Percentiles rank a stretch among this genome's conserved stretches.
These are phyloP conservation scores for Thamnophis sirtalis DNA, from an alignment of 2,113 vertebrate genomes.

Conservation along the genomic window DNA sequence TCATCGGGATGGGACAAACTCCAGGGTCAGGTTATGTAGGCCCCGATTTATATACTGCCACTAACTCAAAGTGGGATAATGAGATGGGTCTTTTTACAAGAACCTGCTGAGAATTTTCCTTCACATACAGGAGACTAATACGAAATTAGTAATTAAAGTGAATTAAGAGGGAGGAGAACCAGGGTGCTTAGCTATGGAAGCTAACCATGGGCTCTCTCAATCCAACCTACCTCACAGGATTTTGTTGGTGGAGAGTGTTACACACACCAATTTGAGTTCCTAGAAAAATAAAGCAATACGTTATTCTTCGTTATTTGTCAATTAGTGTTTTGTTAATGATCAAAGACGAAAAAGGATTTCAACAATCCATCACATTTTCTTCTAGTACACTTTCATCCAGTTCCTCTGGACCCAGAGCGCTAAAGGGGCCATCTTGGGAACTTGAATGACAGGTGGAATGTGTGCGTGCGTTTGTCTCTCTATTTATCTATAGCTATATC, in stretches of 20 bases:
- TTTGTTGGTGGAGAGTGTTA: not conserved
- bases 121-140: not conserved
- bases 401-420: not conserved
- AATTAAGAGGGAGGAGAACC: not conserved
- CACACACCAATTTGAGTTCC: not conserved
- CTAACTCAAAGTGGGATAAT: not conserved
- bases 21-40: not conserved
- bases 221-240: not conserved
- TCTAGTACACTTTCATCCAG: not conserved
- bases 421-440: not conserved
- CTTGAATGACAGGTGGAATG: not conserved
- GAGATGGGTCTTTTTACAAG: not conserved
- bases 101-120: not conserved
- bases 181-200: not conserved
- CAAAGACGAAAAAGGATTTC: conserved; percentile 2
- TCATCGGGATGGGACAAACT: not conserved
- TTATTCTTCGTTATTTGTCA: not conserved
- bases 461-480: too few relatives aligned
- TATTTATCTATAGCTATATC: too few relatives aligned
- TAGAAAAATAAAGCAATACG: not conserved
- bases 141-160: not conserved
- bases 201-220: not conserved
- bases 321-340: not conserved
- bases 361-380: not conserved
- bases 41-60: not conserved